Evolutionary conservation across 2,797 vertebrate genomes (phyloP).

Genomic region (Anniella stebbinsi): DNA sequence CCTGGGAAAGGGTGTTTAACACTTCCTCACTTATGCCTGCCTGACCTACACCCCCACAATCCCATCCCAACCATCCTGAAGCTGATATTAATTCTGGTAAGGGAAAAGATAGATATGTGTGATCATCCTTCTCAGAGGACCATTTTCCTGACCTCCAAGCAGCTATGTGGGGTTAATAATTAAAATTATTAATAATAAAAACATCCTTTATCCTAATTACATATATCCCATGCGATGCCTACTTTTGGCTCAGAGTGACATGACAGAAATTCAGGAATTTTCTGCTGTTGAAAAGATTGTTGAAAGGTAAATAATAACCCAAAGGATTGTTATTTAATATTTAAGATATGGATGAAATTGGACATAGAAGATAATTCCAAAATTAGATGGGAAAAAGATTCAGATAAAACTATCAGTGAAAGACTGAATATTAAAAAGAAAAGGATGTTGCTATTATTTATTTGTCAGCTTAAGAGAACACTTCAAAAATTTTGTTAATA

Average conservation of each 20-base stretch:
- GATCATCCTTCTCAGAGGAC: neutral
- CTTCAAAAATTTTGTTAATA: neutral
- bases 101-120: neutral
- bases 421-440: neutral
- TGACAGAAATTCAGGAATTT: neutral
- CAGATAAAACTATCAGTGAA: neutral
- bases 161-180: neutral
- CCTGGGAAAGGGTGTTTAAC: no score
- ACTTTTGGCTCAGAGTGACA: neutral
- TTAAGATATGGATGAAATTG: neutral
- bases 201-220: neutral
- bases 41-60: neutral
- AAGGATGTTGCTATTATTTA: neutral
- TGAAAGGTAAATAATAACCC: neutral
- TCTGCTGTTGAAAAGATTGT: no score
- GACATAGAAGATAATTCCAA: neutral
- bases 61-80: neutral
- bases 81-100: neutral
- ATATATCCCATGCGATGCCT: neutral
- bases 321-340: neutral
- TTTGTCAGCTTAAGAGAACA: neutral
- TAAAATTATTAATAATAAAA: neutral
- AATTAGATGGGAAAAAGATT: neutral
- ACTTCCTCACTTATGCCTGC: neutral
- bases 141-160: neutral